Evolutionary conservation across 2,113 vertebrate species (phyloP).

Genomic region (Patagioenas fasciata): DNA sequence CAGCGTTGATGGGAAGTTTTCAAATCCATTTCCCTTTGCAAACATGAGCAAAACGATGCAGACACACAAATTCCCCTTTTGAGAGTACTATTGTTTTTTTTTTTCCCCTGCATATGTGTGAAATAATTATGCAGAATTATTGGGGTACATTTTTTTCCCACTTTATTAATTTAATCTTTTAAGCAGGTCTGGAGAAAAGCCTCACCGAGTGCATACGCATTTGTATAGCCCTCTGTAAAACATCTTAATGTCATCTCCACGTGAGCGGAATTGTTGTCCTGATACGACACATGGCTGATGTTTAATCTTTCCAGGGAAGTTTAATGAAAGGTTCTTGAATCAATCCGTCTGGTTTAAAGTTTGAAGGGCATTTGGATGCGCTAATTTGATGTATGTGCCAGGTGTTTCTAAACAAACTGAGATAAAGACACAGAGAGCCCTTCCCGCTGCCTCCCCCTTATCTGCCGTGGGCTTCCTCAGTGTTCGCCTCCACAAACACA

Average conservation of each 20-base stretch:
- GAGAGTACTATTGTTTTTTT: not conserved
- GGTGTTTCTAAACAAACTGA: conserved; percentile 53
- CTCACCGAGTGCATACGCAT: not conserved
- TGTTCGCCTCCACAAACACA: not conserved
- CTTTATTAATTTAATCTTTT: not conserved
- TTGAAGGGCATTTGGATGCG: conserved; percentile 50
- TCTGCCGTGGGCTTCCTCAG: not conserved
- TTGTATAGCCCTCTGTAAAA: not conserved
- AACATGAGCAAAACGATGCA: conserved; percentile 12
- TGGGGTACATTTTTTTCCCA: not conserved
- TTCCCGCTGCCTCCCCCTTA: not conserved
- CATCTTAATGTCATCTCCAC: not conserved
- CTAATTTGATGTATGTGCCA: conserved; percentile 9
- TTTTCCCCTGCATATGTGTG: not conserved
- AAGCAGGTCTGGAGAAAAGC: not conserved
- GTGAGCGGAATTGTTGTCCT: conserved; percentile 11
- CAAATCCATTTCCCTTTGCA: conserved; percentile 25
- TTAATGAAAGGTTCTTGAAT: conserved; percentile 52
- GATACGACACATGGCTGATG: conserved; percentile 24
- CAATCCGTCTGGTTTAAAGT: conserved; percentile 58
- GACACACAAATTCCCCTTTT: not conserved
- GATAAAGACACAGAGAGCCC: not conserved
- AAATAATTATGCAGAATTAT: not conserved
- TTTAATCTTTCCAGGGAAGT: conserved; percentile 65
- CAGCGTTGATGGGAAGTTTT: not conserved